phyloP scores from a whole-genome alignment of 2,888 invertebrate species.

The Emesis russula region DNA sequence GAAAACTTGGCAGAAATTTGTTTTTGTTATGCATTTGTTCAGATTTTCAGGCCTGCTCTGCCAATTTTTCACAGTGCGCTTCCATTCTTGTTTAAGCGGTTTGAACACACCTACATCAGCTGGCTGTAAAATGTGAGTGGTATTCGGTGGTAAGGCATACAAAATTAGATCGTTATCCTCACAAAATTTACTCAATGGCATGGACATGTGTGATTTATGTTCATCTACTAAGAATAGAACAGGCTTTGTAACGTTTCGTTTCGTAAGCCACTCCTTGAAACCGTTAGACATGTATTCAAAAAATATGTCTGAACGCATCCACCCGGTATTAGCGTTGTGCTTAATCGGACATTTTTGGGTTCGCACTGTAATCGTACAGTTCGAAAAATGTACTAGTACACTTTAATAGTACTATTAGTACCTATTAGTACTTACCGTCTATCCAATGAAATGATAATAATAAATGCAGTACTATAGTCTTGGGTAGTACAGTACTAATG shows the following conservation, averaged over 20 bases:
- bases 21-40: neutral
- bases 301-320: constrained; percentile 50
- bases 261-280: constrained; percentile 10
- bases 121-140: neutral
- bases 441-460: too few relatives aligned
- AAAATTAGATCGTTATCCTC: neutral
- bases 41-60: neutral
- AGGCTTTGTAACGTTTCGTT: constrained; percentile 7
- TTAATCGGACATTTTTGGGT: too few relatives aligned
- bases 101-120: neutral
- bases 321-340: too few relatives aligned
- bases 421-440: too few relatives aligned
- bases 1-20: neutral
- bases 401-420: too few relatives aligned
- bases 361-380: too few relatives aligned
- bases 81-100: neutral
- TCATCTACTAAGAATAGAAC: constrained; percentile 1
- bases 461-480: too few relatives aligned
- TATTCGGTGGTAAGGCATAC: neutral
- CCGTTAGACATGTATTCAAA: neutral
- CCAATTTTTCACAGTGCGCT: neutral
- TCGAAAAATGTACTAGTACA: too few relatives aligned
- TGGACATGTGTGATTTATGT: constrained; percentile 3
- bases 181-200: neutral
- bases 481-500: too few relatives aligned